Percentiles rank a stretch among this genome's conserved stretches.
Evolutionary conservation across 2,113 vertebrate genomes (phyloP).

Genomic region (Prolemur simus): DNA sequence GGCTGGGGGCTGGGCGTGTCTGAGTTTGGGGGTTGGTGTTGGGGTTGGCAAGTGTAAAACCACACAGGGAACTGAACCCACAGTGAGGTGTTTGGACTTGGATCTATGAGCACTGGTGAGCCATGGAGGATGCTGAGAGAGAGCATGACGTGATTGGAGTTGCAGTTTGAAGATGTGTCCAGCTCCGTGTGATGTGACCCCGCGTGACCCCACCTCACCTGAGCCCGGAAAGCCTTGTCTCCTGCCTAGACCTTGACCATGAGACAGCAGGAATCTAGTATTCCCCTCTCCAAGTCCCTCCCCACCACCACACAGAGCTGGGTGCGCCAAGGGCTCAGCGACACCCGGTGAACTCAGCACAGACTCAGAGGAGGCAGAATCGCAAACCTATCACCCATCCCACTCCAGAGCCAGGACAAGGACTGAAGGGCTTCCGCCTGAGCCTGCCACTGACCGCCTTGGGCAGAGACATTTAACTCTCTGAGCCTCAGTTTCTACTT

Average conservation of each 20-base stretch:
- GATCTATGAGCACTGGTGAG: rapidly evolving
- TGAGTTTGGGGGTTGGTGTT: not conserved
- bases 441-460: rapidly evolving
- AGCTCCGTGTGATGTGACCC: not conserved
- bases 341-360: rapidly evolving
- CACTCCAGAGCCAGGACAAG: not conserved
- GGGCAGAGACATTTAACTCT: not conserved
- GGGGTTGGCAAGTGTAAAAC: not conserved
- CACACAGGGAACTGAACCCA: not conserved
- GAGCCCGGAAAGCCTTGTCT: not conserved
- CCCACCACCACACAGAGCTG: not conserved
- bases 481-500: not conserved
- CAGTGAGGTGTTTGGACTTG: not conserved
- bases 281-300: not conserved
- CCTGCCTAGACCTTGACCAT: not conserved
- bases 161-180: not conserved
- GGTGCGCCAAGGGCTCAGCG: not conserved
- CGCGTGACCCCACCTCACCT: not conserved
- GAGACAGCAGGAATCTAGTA: rapidly evolving
- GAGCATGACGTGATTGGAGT: not conserved
- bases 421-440: rapidly evolving
- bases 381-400: not conserved
- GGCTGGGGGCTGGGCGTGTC: not conserved
- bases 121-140: not conserved
- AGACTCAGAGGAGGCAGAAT: not conserved